These are phyloP conservation scores for Hippocampus zosterae DNA, from an alignment of 2,113 vertebrate species.

Conservation along the genomic window DNA sequence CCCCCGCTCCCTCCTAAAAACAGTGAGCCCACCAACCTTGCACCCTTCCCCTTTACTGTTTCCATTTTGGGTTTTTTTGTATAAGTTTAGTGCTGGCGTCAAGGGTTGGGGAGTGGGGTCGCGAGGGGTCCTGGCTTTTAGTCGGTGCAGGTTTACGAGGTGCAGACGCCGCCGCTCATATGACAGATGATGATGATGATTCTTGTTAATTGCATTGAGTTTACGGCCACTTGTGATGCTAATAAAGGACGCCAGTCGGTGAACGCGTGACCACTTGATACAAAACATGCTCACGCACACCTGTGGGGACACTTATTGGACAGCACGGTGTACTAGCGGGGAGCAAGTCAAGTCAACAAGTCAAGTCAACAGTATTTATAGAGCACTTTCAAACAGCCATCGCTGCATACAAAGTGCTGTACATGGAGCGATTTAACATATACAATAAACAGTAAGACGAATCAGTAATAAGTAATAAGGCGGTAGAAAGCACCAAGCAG, in stretches of 20 bases:
- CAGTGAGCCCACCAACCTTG: not conserved
- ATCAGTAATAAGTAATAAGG: too few relatives aligned
- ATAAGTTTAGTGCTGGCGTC: conserved; percentile 1
- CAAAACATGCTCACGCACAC: too few relatives aligned
- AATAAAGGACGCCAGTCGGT: conserved; percentile 10
- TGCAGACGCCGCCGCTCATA: not conserved
- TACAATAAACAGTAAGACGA: too few relatives aligned
- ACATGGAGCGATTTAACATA: too few relatives aligned
- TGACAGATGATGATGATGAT: not conserved
- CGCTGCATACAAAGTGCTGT: too few relatives aligned
- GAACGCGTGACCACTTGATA: not conserved
- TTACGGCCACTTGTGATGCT: conserved; percentile 9
- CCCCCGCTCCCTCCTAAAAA: not conserved
- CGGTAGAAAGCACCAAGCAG: too few relatives aligned
- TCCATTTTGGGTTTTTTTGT: not conserved
- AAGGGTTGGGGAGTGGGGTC: not conserved
- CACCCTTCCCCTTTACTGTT: not conserved
- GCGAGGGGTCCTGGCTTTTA: not conserved
- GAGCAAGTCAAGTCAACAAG: too few relatives aligned
- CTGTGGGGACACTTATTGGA: too few relatives aligned
- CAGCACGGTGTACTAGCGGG: too few relatives aligned
- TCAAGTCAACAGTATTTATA: too few relatives aligned
- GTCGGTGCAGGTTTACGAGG: conserved; percentile 2
- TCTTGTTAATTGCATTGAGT: conserved; percentile 8
- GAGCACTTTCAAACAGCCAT: too few relatives aligned